Percentiles rank a stretch among this genome's conserved stretches.
phyloP scores from a whole-genome alignment of 1,140 invertebrate species.

The Solenopsis fugax region DNA sequence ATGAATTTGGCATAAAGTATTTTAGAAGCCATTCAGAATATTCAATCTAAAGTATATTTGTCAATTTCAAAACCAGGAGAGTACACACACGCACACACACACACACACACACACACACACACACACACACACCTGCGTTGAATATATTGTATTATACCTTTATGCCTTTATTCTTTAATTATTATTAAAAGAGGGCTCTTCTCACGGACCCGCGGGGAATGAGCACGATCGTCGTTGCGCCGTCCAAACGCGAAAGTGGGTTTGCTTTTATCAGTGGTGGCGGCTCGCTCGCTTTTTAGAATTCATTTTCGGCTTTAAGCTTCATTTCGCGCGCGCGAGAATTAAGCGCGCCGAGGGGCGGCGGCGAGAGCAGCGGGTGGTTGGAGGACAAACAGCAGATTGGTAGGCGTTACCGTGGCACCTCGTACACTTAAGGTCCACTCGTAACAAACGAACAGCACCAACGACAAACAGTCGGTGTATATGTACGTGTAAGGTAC shows the following conservation, averaged over 20 bases:
- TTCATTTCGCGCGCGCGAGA: constrained; percentile 77
- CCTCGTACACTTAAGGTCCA: constrained; percentile 72
- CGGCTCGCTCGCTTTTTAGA: constrained; percentile 80
- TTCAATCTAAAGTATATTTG: background rate
- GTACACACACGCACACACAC: too few relatives aligned
- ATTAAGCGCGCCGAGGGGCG: constrained; percentile 74
- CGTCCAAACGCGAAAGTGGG: constrained; percentile 41
- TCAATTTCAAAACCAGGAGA: background rate
- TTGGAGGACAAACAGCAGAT: constrained; percentile 78
- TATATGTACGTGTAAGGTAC: constrained; percentile 67
- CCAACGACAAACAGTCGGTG: constrained; percentile 63
- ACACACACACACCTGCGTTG: background rate
- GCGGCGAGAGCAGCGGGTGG: constrained; percentile 49
- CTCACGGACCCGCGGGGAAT: background rate
- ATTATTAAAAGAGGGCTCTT: background rate
- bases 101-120: too few relatives aligned
- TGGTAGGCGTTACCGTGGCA: constrained; percentile 76
- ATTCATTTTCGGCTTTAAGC: constrained; percentile 84
- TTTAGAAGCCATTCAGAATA: background rate
- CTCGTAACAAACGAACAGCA: constrained; percentile 70
- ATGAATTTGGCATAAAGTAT: background rate
- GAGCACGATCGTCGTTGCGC: constrained; percentile 5
- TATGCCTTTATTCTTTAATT: constrained; percentile 12
- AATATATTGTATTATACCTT: background rate
- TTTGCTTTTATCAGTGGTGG: constrained; percentile 72